A percentile compares a stretch with the other conserved stretches of the same genome.
These are phyloP conservation scores for Drosophila varians DNA, from an alignment of 1,140 invertebrate genomes.

Conservation along the genomic window DNA sequence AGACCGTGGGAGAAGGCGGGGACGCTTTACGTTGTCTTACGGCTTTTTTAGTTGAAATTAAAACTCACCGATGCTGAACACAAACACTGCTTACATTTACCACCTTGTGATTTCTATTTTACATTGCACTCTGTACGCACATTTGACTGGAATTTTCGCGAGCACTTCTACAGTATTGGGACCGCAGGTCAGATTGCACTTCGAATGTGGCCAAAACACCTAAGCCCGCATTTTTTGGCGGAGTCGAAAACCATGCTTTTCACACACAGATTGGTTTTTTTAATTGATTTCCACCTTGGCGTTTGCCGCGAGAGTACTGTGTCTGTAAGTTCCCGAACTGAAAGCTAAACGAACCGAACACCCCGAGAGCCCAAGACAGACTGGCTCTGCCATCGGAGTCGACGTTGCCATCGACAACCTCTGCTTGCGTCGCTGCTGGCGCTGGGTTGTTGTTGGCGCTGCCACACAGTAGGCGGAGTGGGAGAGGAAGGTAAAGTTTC, in stretches of 20 bases:
- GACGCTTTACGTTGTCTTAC: conserved; percentile 17
- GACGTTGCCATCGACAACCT: not conserved
- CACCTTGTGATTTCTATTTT: conserved; percentile 22
- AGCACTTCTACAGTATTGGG: not conserved
- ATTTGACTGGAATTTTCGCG: conserved; percentile 4
- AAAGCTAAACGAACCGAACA: conserved; percentile 45
- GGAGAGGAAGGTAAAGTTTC: not conserved
- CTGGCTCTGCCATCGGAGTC: conserved; percentile 15
- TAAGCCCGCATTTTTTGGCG: conserved; percentile 21
- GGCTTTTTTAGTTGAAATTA: conserved; percentile 13
- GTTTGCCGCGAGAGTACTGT: conserved; percentile 9
- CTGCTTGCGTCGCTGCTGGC: conserved; percentile 4
- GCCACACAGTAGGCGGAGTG: not conserved
- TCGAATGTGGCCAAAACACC: not conserved
- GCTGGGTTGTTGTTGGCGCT: not conserved
- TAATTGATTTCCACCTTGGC: conserved; percentile 11
- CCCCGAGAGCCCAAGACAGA: conserved; percentile 41
- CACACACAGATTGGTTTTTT: conserved; percentile 6
- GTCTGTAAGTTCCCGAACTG: too few relatives aligned
- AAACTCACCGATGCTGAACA: conserved; percentile 42
- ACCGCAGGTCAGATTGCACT: not conserved
- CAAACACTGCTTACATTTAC: conserved; percentile 22
- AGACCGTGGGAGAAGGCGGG: not conserved
- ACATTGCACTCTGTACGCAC: conserved; percentile 10
- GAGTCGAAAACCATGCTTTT: conserved; percentile 22